phyloP scores from a whole-genome alignment of 2,113 vertebrate genomes.

The Heloderma charlesbogerti region DNA sequence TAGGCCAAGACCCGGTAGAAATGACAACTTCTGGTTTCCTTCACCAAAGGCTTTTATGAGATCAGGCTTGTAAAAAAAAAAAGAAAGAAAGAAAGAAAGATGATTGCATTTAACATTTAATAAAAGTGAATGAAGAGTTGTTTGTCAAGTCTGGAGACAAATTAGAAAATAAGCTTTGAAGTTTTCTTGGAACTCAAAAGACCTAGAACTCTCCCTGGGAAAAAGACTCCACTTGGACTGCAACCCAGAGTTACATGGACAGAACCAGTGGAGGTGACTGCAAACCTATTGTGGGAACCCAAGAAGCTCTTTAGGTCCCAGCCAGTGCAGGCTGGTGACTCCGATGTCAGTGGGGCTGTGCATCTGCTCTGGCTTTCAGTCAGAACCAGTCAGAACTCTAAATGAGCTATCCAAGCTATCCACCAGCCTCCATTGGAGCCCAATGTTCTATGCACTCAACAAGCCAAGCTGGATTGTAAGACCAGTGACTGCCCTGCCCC shows the following conservation, averaged over 20 bases:
- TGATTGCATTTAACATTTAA: constrained; percentile 18
- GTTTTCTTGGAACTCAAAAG: constrained; percentile 10
- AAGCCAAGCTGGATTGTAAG: too few species aligned
- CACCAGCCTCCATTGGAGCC: too few species aligned
- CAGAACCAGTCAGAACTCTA: too few species aligned
- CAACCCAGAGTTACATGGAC: background rate
- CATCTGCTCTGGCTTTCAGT: too few species aligned
- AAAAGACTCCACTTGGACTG: background rate
- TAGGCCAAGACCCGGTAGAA: constrained; percentile 47
- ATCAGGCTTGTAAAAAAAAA: constrained; percentile 26
- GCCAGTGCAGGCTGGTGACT: too few species aligned
- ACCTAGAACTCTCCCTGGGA: background rate
- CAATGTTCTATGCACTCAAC: background rate
- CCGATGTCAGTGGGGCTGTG: too few species aligned
- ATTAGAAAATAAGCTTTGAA: background rate
- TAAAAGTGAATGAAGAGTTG: constrained; percentile 16
- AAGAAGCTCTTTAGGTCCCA: too few species aligned
- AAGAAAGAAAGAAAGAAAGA: background rate
- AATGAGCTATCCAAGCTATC: too few species aligned
- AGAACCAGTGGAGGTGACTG: too few species aligned
- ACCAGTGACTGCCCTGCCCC: too few species aligned
- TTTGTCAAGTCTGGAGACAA: background rate
- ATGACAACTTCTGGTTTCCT: constrained; percentile 43
- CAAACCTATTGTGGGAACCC: too few species aligned
- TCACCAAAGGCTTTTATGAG: constrained; percentile 48